Percentiles rank a stretch among this genome's conserved stretches.
Evolutionary conservation across 2,888 invertebrate genomes (phyloP).

Genomic region (Eupithecia insigniata): DNA sequence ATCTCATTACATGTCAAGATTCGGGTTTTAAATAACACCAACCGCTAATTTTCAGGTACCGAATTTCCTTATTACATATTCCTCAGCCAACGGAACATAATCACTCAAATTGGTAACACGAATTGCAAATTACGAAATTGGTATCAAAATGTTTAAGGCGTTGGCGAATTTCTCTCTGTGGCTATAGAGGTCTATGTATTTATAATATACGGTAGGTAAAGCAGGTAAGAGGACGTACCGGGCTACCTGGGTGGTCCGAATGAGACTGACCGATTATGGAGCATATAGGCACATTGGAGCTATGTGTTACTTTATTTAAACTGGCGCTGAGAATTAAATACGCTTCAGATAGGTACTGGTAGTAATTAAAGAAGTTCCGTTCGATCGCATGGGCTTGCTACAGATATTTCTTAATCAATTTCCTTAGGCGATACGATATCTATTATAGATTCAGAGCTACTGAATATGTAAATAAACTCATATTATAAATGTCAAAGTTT

Average conservation of each 20-base stretch:
- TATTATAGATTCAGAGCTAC: not conserved
- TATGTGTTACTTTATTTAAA: slow-evolving; percentile 64
- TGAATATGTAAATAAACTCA: too few species aligned
- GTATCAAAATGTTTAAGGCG: slow-evolving; percentile 59
- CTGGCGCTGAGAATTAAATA: slow-evolving; percentile 70
- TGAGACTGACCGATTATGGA: slow-evolving; percentile 71
- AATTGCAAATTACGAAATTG: slow-evolving; percentile 79
- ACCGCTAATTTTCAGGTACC: slow-evolving; percentile 57
- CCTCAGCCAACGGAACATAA: slow-evolving; percentile 66
- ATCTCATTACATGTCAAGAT: slow-evolving; percentile 67
- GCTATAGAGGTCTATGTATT: slow-evolving; percentile 20
- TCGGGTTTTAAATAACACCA: slow-evolving; percentile 61
- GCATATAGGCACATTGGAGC: slow-evolving; percentile 59
- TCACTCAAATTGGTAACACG: slow-evolving; percentile 77
- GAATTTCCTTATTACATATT: slow-evolving; percentile 73
- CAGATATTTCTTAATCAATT: not conserved
- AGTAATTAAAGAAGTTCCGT: slow-evolving; percentile 64
- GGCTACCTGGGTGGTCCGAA: slow-evolving; percentile 79
- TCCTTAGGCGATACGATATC: slow-evolving; percentile 4
- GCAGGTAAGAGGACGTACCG: slow-evolving; percentile 63
- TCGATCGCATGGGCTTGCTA: slow-evolving; percentile 16
- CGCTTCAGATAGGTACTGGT: slow-evolving; percentile 63
- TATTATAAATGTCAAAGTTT: too few species aligned
- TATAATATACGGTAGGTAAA: slow-evolving; percentile 46
- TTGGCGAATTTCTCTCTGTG: slow-evolving; percentile 50